These are phyloP conservation scores for Battus philenor DNA, from an alignment of 1,140 invertebrate species.

Conservation along the genomic window DNA sequence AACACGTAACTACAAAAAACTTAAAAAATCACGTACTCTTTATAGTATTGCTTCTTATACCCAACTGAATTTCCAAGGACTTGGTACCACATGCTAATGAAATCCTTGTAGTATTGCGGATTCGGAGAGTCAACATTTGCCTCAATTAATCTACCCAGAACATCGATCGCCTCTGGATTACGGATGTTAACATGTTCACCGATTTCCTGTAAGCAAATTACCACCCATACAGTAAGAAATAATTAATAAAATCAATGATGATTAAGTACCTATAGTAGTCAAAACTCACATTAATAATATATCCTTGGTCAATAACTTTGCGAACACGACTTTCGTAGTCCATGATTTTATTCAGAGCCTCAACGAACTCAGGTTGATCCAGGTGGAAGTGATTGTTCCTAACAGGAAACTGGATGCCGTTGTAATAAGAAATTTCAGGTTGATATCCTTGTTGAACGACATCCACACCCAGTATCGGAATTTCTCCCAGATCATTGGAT, in stretches of 20 bases:
- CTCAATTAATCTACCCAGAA: slow-evolving; percentile 83
- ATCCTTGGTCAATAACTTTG: slow-evolving; percentile 79
- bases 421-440: slow-evolving; percentile 79
- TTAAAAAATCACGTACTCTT: slow-evolving; percentile 29
- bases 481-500: slow-evolving; percentile 77
- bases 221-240: too few species aligned
- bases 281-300: slow-evolving; percentile 63
- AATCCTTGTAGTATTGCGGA: slow-evolving; percentile 78
- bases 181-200: slow-evolving; percentile 74
- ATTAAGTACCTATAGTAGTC: too few species aligned
- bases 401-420: slow-evolving; percentile 80
- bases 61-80: slow-evolving; percentile 72
- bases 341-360: slow-evolving; percentile 71
- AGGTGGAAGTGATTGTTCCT: slow-evolving; percentile 73
- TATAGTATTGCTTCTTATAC: slow-evolving; percentile 22
- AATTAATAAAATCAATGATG: too few species aligned
- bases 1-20: neutral
- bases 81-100: slow-evolving; percentile 76
- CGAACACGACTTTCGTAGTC: slow-evolving; percentile 79
- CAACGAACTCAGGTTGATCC: slow-evolving; percentile 34
- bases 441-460: slow-evolving; percentile 79
- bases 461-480: slow-evolving; percentile 77
- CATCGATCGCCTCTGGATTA: slow-evolving; percentile 75
- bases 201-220: slow-evolving; percentile 47
- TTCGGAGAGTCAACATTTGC: slow-evolving; percentile 82